A percentile compares a stretch with the other conserved stretches of the same genome.
These are phyloP conservation scores for Drosophila eohydei DNA, from an alignment of 2,888 invertebrate species.

Conservation along the genomic window DNA sequence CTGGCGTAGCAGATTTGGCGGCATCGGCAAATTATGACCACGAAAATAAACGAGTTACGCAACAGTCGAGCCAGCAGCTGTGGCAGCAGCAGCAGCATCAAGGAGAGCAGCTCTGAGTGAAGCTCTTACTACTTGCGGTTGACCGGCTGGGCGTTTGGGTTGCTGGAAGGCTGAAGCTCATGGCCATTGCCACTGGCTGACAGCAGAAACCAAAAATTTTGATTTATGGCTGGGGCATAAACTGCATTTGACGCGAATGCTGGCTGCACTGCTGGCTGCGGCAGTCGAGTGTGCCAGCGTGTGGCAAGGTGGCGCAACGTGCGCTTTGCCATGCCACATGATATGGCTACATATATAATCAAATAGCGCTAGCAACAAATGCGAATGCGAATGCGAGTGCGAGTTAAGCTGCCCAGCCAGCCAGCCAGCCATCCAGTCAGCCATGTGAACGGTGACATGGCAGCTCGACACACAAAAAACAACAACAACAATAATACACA, in stretches of 20 bases:
- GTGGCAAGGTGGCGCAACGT: constrained; percentile 16
- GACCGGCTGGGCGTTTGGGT: background rate
- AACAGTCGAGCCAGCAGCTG: constrained; percentile 37
- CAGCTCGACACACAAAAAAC: constrained; percentile 40
- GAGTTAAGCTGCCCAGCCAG: constrained; percentile 54
- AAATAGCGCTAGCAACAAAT: constrained; percentile 72
- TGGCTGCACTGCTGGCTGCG: constrained; percentile 23
- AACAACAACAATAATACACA: constrained; percentile 1
- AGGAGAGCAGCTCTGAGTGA: constrained; percentile 1
- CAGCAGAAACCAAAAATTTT: constrained; percentile 82
- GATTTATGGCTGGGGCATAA: constrained; percentile 80
- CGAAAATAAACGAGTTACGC: constrained; percentile 78
- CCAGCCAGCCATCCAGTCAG: constrained; percentile 63
- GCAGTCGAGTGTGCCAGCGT: constrained; percentile 30
- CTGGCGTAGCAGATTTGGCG: constrained; percentile 44
- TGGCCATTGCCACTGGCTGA: constrained; percentile 78
- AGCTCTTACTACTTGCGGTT: constrained; percentile 17
- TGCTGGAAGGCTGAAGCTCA: constrained; percentile 30
- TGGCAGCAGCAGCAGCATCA: constrained; percentile 10
- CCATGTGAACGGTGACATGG: constrained; percentile 77
- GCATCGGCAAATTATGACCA: constrained; percentile 80
- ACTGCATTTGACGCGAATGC: constrained; percentile 78
- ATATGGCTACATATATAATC: constrained; percentile 71
- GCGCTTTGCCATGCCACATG: constrained; percentile 45
- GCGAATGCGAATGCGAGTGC: constrained; percentile 31